Evolutionary conservation across 1,140 invertebrate species (phyloP).

Genomic region (Lysiphlebus fabarum): DNA sequence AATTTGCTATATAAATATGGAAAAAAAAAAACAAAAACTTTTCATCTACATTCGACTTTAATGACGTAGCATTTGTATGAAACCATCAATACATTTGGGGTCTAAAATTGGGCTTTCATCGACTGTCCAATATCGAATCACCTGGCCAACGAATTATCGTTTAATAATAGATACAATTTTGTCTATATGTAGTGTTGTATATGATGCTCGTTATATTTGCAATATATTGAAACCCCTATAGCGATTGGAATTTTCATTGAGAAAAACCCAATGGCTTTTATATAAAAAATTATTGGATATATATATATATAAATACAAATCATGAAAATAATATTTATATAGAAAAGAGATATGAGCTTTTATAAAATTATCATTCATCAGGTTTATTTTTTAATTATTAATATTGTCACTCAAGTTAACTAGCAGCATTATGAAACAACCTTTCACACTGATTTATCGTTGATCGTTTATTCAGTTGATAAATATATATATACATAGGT

Average conservation of each 20-base stretch:
- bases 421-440: slow-evolving; percentile 11
- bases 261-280: background rate
- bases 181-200: background rate
- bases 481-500: background rate
- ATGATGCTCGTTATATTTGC: slow-evolving; percentile 7
- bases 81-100: background rate
- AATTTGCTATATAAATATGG: too few species aligned
- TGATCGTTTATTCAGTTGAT: too few species aligned
- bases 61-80: slow-evolving; percentile 2
- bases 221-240: background rate
- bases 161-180: slow-evolving; percentile 15
- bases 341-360: slow-evolving; percentile 4
- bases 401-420: slow-evolving; percentile 17
- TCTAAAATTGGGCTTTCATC: slow-evolving; percentile 6
- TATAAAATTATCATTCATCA: too few species aligned
- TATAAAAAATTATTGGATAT: background rate
- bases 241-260: background rate
- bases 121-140: slow-evolving; percentile 10
- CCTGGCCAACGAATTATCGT: slow-evolving; percentile 17
- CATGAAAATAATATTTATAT: slow-evolving; percentile 7
- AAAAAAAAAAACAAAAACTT: too few species aligned
- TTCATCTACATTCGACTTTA: background rate
- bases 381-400: background rate
- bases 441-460: background rate
- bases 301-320: slow-evolving; percentile 9